Evolutionary conservation across 2,888 invertebrate genomes (phyloP).

Genomic region (Sycophila texana): DNA sequence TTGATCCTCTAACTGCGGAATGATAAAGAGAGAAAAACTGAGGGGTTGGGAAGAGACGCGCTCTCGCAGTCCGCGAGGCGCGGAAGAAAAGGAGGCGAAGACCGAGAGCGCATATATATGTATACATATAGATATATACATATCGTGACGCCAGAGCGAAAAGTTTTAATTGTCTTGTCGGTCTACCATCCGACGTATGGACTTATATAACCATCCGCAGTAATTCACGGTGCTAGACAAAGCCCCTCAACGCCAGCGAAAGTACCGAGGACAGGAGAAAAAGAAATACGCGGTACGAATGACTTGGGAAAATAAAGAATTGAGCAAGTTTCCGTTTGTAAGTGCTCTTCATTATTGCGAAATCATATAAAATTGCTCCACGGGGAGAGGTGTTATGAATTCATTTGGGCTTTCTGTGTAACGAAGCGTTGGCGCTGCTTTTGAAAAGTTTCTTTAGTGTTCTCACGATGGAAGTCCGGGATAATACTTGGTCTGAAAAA

Average conservation of each 20-base stretch:
- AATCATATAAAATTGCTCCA: neutral
- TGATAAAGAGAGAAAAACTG: too few relatives aligned
- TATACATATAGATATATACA: too few relatives aligned
- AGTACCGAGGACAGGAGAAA: neutral
- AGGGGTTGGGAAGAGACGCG: too few relatives aligned
- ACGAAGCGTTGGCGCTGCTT: neutral
- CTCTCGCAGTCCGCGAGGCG: too few relatives aligned
- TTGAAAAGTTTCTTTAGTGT: conserved; percentile 1
- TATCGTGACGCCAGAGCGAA: neutral
- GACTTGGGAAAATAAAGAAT: neutral
- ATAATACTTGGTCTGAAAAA: too few relatives aligned
- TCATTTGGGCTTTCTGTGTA: neutral
- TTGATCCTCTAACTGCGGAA: too few relatives aligned
- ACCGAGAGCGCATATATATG: too few relatives aligned
- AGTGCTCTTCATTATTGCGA: neutral
- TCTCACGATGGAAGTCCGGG: neutral
- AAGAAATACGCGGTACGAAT: neutral
- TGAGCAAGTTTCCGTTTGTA: conserved; percentile 1
- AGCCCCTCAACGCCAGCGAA: neutral
- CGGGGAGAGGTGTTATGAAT: neutral
- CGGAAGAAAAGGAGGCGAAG: too few relatives aligned
- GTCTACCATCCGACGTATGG: neutral
- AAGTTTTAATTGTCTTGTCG: conserved; percentile 44
- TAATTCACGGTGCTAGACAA: conserved; percentile 9
- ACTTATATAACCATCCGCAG: neutral